These are phyloP conservation scores for Pogonocichla stellata DNA, from an alignment of 2,113 vertebrate genomes.

Conservation along the genomic window DNA sequence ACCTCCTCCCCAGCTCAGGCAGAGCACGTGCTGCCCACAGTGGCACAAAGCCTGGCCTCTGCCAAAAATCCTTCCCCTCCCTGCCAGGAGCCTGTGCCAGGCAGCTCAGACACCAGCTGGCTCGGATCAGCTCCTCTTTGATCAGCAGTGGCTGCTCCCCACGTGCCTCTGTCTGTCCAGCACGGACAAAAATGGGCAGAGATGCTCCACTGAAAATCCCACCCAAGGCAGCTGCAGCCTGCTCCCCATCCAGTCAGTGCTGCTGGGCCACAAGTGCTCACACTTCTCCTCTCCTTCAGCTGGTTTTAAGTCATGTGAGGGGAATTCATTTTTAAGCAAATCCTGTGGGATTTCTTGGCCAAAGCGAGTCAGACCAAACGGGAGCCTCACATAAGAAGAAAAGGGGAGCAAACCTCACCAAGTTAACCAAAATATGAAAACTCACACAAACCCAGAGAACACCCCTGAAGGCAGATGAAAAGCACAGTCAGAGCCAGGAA, in stretches of 20 bases:
- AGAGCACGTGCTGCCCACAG: neutral
- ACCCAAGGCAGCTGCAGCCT: neutral
- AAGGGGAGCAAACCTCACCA: fast-evolving
- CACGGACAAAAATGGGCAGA: neutral
- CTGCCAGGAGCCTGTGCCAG: neutral
- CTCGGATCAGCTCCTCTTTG: neutral
- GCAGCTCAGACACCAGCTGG: neutral
- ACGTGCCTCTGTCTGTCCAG: neutral
- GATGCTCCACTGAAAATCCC: neutral
- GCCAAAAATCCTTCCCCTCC: neutral
- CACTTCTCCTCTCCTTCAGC: neutral
- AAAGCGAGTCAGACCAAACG: fast-evolving
- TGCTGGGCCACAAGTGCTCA: fast-evolving
- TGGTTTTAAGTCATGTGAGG: neutral
- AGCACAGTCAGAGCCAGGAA: neutral
- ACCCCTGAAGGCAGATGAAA: neutral
- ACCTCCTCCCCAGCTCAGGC: neutral
- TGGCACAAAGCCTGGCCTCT: neutral
- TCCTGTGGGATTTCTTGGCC: neutral
- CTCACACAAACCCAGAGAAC: neutral
- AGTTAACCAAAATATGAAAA: neutral
- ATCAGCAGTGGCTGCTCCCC: neutral
- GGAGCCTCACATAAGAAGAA: neutral
- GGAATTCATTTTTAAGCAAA: neutral
- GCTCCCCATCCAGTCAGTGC: fast-evolving